Percentiles rank a stretch among this genome's conserved stretches.
Evolutionary conservation across 1,140 invertebrate genomes (phyloP).

Genomic region (Cydia pomonella): DNA sequence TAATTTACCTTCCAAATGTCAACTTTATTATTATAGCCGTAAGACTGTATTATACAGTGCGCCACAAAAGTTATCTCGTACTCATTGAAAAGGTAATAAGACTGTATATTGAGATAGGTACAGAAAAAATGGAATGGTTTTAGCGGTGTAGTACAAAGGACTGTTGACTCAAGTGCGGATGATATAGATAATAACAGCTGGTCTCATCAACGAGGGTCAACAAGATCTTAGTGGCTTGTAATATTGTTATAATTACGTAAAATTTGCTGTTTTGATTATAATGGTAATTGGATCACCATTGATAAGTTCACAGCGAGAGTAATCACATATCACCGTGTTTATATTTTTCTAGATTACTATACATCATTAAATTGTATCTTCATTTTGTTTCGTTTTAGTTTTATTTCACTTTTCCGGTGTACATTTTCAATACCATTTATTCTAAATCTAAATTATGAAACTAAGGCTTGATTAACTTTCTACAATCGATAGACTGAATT

Average conservation of each 20-base stretch:
- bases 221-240: not conserved
- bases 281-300: not conserved
- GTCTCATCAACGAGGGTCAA: not conserved
- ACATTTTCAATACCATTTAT: too few species aligned
- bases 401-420: too few species aligned
- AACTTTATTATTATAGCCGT: not conserved
- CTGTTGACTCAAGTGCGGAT: not conserved
- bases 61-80: not conserved
- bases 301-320: not conserved
- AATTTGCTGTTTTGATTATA: not conserved
- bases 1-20: not conserved
- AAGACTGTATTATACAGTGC: not conserved
- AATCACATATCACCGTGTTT: not conserved
- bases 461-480: too few species aligned
- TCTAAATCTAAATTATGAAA: too few species aligned
- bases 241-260: not conserved
- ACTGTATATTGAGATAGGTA: not conserved
- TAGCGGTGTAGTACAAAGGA: not conserved
- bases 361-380: too few species aligned
- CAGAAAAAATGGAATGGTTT: not conserved
- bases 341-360: not conserved
- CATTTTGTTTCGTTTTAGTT: too few species aligned
- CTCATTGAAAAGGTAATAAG: not conserved
- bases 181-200: not conserved
- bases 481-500: too few species aligned